Conservation (phyloP, 2,888 invertebrate genomes). For the Parthenolecanium corni region DNA sequence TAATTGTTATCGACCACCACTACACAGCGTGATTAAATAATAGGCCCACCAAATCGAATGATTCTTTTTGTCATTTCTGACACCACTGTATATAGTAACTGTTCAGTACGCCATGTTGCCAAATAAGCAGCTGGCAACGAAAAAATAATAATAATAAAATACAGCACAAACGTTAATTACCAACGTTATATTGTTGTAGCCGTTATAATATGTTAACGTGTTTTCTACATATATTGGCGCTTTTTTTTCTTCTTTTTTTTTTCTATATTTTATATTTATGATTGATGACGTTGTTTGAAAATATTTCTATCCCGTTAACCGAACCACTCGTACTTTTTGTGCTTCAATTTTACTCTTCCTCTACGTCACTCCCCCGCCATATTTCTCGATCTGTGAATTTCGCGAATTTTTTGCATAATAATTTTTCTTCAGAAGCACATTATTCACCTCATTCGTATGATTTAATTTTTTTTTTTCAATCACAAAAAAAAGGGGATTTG, state of each 20-base stretch:
- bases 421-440: too few relatives aligned
- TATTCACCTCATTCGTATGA: too few relatives aligned
- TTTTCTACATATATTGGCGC: background rate
- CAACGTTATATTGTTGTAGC: slow-evolving; percentile 22
- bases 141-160: background rate
- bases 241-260: background rate
- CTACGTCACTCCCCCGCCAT: too few relatives aligned
- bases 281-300: slow-evolving; percentile 19
- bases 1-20: too few relatives aligned
- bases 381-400: too few relatives aligned
- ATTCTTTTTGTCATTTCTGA: background rate
- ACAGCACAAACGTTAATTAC: slow-evolving; percentile 17
- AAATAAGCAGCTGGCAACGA: slow-evolving; percentile 11
- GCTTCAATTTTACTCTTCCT: too few relatives aligned
- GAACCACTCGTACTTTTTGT: background rate
- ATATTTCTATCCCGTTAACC: slow-evolving; percentile 11
- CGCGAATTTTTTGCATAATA: too few relatives aligned
- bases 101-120: slow-evolving; percentile 21
- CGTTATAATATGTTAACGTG: background rate
- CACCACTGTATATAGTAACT: slow-evolving; percentile 23
- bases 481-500: too few relatives aligned
- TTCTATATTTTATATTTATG: slow-evolving; percentile 14
- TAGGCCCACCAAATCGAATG: too few relatives aligned
- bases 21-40: too few relatives aligned
- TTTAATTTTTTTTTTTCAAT: too few relatives aligned